Conservation (phyloP, 2,797 vertebrate genomes). For the Cottoperca gobio region DNA sequence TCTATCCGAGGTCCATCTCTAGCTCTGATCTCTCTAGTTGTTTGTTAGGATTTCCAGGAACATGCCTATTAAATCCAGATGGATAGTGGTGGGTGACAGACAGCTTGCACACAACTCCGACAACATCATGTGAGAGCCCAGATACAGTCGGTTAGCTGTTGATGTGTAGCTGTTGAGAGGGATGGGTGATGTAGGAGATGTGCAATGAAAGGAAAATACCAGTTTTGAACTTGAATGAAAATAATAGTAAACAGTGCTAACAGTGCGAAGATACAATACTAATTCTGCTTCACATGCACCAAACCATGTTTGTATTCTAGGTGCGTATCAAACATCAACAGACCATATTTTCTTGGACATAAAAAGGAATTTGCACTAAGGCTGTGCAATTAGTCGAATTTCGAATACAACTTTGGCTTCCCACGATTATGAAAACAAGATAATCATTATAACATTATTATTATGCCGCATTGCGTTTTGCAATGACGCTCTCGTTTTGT, state of each 20-base stretch:
- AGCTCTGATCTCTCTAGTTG: slow-evolving; percentile 36
- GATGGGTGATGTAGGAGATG: slow-evolving; percentile 37
- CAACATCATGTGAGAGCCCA: slow-evolving; percentile 41
- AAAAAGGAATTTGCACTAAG: slow-evolving; percentile 2
- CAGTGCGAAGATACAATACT: background rate
- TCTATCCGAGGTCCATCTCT: slow-evolving; percentile 38
- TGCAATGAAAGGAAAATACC: slow-evolving; percentile 50
- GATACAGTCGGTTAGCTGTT: slow-evolving; percentile 18
- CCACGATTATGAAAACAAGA: no score
- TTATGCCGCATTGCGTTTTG: no score
- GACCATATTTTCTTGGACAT: background rate
- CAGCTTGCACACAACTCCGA: slow-evolving; percentile 56
- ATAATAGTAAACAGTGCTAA: background rate
- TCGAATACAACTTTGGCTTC: no score
- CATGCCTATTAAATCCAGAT: slow-evolving; percentile 59
- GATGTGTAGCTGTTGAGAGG: slow-evolving; percentile 37
- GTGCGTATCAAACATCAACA: slow-evolving; percentile 10
- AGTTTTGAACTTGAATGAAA: slow-evolving; percentile 30
- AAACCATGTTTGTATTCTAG: background rate
- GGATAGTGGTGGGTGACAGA: slow-evolving; percentile 60
- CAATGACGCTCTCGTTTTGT: no score
- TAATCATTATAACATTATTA: no score
- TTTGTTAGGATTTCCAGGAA: slow-evolving; percentile 55
- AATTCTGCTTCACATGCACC: background rate
- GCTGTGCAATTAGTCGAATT: no score